Evolutionary conservation across 2,797 vertebrate genomes (phyloP), one percentile per base, ranked within the genome.

Genomic region (Liparis tanakae): DNA sequence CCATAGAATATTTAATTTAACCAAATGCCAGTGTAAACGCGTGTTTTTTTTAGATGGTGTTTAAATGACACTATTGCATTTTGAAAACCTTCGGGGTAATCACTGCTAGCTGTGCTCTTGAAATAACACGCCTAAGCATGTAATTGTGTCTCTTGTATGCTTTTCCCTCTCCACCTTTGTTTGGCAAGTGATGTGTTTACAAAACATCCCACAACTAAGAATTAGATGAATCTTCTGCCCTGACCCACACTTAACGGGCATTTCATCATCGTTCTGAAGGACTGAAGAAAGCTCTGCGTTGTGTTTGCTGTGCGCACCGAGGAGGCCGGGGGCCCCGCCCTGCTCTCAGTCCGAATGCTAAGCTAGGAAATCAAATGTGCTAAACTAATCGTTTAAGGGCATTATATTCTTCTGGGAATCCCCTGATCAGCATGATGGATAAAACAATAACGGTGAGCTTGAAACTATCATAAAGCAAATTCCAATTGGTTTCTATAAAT

Each of bases 111-210:
- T 50, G 48, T 20, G 5, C 50, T 50, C 18, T 55, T 37, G 20
- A 48, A 61, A 62, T 66, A 69, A 17, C 41, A 39, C 43, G 39
- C 39, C 13, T 37, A 6, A 58, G 17, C n/a, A 13, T 56, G 3
- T 72, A 2, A 58, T 71, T 77, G 8, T 48, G 18, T 8, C 17
- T 46, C 5, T 46, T 46, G 15, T 54, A 18, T 63, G 37, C 58
- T 15, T 70, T 72, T 79, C 68, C 48, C 69, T 72, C 72, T 73
- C 36, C 48, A 3, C 73, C 37, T 61, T 46, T 65, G 39, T 39
- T 59, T 37, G 34, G 10, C 36, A 51, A 36, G 34, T 34, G 33
- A 34, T 48, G 3, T 17, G 37, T 72, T 73, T 73, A 58, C 36
- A 50, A 55, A 74, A 60, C 67, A 76, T 13, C 22, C 12, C 60